Percentiles rank a stretch among this genome's conserved stretches.
phyloP scores from a whole-genome alignment of 2,888 invertebrate species.

The Zaprionus bogoriensis region DNA sequence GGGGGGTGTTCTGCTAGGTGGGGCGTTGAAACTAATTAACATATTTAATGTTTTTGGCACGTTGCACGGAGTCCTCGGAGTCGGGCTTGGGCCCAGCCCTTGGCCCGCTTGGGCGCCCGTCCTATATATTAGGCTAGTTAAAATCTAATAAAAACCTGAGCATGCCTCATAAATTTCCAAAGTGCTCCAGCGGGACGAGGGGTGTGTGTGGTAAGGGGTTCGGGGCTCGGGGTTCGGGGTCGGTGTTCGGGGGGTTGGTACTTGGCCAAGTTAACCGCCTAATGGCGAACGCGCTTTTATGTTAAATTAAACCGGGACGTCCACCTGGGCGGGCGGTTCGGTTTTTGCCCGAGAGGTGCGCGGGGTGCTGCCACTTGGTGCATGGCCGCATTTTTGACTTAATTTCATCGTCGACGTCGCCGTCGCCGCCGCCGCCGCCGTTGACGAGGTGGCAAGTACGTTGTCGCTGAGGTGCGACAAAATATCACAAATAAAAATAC shows the following conservation, averaged over 20 bases:
- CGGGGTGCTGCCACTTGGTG: slow-evolving; percentile 14
- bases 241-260: neutral
- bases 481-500: slow-evolving; percentile 78
- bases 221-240: neutral
- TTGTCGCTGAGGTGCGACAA: slow-evolving; percentile 81
- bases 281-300: slow-evolving; percentile 75
- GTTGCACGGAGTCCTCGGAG: slow-evolving; percentile 55
- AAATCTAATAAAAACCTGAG: slow-evolving; percentile 83
- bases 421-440: slow-evolving; percentile 21
- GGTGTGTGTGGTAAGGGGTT: neutral
- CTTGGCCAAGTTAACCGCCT: slow-evolving; percentile 46
- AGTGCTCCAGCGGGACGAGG: neutral
- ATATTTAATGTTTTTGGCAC: slow-evolving; percentile 82
- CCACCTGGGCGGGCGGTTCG: neutral
- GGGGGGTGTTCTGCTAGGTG: slow-evolving; percentile 9
- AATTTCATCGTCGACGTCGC: slow-evolving; percentile 32
- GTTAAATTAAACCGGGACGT: slow-evolving; percentile 65
- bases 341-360: neutral
- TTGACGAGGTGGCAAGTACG: slow-evolving; percentile 73
- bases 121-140: slow-evolving; percentile 81
- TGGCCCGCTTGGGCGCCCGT: slow-evolving; percentile 58
- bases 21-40: slow-evolving; percentile 81
- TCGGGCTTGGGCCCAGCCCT: slow-evolving; percentile 21
- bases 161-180: slow-evolving; percentile 83
- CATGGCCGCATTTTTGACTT: slow-evolving; percentile 53